Conservation (phyloP, 2,113 vertebrate genomes). For the Buteo buteo region DNA sequence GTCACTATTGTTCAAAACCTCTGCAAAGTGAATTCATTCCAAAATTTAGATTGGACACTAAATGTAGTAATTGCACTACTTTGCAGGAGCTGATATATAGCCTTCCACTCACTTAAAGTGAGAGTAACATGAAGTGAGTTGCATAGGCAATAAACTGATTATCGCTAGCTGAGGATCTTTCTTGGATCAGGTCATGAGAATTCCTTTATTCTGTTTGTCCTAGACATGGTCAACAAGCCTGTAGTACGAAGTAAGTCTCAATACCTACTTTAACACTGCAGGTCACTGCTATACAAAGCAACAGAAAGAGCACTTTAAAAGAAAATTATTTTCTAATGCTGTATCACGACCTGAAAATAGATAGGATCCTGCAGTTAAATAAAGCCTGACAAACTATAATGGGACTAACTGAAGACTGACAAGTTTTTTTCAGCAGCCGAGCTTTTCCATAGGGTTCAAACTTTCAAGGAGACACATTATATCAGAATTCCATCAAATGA, state of each 20-base stretch:
- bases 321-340: background rate
- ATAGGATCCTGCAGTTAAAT: background rate
- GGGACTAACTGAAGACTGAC: background rate
- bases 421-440: background rate
- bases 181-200: background rate
- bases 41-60: background rate
- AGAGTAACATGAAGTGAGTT: background rate
- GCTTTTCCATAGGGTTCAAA: background rate
- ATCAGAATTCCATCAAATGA: background rate
- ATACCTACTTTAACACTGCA: background rate
- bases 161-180: background rate
- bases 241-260: background rate
- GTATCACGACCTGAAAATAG: background rate
- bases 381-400: background rate
- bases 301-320: background rate
- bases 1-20: background rate
- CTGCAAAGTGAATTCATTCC: background rate
- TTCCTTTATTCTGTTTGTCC: background rate
- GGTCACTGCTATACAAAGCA: background rate
- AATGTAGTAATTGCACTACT: background rate
- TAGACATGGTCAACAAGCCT: background rate
- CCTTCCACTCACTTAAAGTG: background rate
- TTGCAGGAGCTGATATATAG: background rate
- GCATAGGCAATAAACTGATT: background rate
- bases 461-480: background rate